Evolutionary conservation across 2,113 vertebrate species (phyloP).

Genomic region (Gambusia affinis): DNA sequence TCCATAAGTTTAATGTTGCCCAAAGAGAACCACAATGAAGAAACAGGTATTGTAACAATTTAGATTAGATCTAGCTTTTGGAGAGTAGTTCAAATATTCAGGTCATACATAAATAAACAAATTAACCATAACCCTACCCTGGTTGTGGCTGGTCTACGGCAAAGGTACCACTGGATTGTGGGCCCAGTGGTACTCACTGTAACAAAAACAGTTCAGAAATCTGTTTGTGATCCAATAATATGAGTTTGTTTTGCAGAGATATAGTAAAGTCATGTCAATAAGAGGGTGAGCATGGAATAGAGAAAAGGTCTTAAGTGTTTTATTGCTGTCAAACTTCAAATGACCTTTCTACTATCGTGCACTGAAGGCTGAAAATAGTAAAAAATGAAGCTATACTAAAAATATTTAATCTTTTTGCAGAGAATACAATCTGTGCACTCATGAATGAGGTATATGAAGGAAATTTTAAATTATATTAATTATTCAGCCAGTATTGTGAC

Average conservation of each 20-base stretch:
- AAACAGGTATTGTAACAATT: slow-evolving; percentile 56
- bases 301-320: neutral
- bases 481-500: no score
- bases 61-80: neutral
- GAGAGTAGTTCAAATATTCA: neutral
- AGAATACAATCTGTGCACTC: no score
- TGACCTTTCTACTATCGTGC: neutral
- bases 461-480: neutral
- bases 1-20: slow-evolving; percentile 53
- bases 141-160: no score
- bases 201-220: neutral
- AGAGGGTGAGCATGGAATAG: neutral
- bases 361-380: neutral
- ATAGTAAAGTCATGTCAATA: neutral
- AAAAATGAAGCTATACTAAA: neutral
- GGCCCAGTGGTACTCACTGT: neutral
- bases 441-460: neutral
- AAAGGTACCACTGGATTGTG: neutral
- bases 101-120: neutral
- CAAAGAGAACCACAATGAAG: slow-evolving; percentile 47
- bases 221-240: neutral
- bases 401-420: neutral
- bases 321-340: slow-evolving; percentile 13
- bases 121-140: no score
- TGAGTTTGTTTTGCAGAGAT: neutral